Base-by-base conservation (phyloP, 1,140 invertebrate species). In the Brachionus angularis region DNA sequence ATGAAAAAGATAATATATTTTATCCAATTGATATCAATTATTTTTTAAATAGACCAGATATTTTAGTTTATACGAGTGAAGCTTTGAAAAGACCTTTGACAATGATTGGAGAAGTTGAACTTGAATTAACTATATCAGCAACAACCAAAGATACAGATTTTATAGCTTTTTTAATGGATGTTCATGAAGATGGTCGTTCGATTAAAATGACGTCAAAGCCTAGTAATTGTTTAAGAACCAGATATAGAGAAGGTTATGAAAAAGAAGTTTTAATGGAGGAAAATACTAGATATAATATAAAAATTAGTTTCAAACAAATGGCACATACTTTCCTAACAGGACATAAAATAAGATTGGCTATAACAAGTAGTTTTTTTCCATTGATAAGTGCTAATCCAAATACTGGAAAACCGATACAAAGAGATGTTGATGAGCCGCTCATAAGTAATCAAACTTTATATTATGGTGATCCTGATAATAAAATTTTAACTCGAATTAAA, bases 311-410 rank as follows among this genome's bases (percentile, higher is more conserved):
- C n/a, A 25, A 69, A 31, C 42, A 69, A 49, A 69, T 69, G 14
- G 62, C 42, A 21, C 62, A 69, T 29, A 49, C 62, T 1, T 69
- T 69, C 49, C 21, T 31, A 16, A 21, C 62, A 21, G 21, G 34
- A 8, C 62, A 69, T 31, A 0, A 23, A 31, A 12, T 69, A 5
- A 7, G 62, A 33, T 23, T 69, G 8, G 42, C 62, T 29, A 39
- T 69, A 7, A 69, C 62, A 21, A 69, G 62, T 33, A 69, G 62
- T 33, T 69, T 69, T 16, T 69, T 49, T 52, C 62, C 62, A 18
- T n/a, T 18, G 16, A 27, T 69, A 14, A 49, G 33, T 31, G 44
- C 62, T 33, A 69, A 69, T 69, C 25, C 25, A n/a, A 69, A 69
- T 25, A 69, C 62, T 25, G 62, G 62, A 12, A 31, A 47, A n/a